Conservation (phyloP, 2,888 invertebrate genomes). For the Cephus spinipes region DNA sequence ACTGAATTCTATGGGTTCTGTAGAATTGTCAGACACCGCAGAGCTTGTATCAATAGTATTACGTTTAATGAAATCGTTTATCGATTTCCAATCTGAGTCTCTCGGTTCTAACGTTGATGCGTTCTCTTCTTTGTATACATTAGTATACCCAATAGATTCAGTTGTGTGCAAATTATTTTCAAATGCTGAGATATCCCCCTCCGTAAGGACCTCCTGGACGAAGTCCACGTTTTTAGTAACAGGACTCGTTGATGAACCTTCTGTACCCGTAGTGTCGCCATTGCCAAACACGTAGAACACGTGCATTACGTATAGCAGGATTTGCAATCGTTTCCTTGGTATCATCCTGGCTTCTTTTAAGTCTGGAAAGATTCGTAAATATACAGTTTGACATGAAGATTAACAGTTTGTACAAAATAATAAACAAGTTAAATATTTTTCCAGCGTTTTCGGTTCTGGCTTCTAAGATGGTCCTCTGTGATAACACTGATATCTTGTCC, state of each 20-base stretch:
- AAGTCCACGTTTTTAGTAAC: not conserved
- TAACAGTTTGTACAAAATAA: not conserved
- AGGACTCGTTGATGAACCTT: not conserved
- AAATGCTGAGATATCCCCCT: not conserved
- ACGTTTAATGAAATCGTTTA: not conserved
- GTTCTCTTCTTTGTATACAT: not conserved
- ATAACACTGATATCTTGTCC: not conserved
- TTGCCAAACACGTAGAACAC: slow-evolving; percentile 36
- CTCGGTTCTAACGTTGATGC: not conserved
- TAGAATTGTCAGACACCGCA: not conserved
- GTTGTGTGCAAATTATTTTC: not conserved
- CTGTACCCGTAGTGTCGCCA: slow-evolving; percentile 18
- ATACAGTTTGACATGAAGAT: not conserved
- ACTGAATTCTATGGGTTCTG: not conserved
- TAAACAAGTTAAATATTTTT: not conserved
- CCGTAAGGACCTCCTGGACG: not conserved
- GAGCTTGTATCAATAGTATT: not conserved
- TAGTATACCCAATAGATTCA: not conserved
- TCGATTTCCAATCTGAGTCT: not conserved
- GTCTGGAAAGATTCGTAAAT: not conserved
- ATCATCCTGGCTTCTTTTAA: slow-evolving; percentile 33
- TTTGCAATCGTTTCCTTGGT: slow-evolving; percentile 36
- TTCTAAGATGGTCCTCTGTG: not conserved
- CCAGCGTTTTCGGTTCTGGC: not conserved
- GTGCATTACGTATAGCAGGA: slow-evolving; percentile 35